Evolutionary conservation across 2,888 invertebrate genomes (phyloP), one percentile per base, ranked within the genome.

Genomic region (Drosophila barbarae): DNA sequence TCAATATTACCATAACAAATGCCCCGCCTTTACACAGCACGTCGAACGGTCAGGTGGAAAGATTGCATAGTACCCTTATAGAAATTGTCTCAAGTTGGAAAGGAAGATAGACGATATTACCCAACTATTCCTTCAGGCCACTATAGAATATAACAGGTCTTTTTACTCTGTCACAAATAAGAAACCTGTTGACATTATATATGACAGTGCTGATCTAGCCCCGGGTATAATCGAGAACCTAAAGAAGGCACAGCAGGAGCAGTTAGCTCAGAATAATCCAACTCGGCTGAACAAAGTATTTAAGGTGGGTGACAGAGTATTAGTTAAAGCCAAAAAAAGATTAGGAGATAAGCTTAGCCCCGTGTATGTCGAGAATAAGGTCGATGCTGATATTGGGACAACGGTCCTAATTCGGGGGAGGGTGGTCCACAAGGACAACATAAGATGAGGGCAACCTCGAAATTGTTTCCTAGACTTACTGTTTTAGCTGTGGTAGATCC

Each of bases 81-180:
- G 50, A 26, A 9, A 44, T 44, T 34, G 28, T 38, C 51, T 38
- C 2, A 38, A 51, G 13, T 13, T 51, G 23, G 18, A 51, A 28
- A 55, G 47, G 8, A 55, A 46, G 23, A 46, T 53, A 35, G 5
- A 44, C 2, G n/a, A 44, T 13, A 8, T 32, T 26, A 23, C 35
- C 4, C 13, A 51, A 38, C 35, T 35, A 49, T 49, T 49, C n/a
- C 9, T 26, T 42, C 18, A 39, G 21, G 39, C 36, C 15, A 36
- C 36, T 2, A 15, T 10, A 36, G 15, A 36, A 15, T 36, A 36
- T 15, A 36, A 36, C 15, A 36, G 15, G 36, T 18, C 18, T 5
- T 18, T 18, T 38, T 2, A 38, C 18, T 38, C 10, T 18, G 38
- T 18, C 10, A 18, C 5, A 2, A 38, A 46, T 28, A 46, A 8